phyloP scores from a whole-genome alignment of 1,140 invertebrate species.

The Meloidogyne floridensis region DNA sequence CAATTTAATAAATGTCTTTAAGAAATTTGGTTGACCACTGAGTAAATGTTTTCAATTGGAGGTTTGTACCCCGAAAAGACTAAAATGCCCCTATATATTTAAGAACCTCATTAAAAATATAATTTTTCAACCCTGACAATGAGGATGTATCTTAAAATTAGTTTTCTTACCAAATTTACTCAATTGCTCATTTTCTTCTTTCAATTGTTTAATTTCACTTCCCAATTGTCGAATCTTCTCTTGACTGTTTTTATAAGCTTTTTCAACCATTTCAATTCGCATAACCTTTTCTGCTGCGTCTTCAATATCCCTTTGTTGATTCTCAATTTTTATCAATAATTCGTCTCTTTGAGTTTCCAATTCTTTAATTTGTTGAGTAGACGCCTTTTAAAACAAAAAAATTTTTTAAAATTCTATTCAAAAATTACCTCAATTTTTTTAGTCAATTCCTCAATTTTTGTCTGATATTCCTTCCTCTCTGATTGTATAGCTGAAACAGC shows the following conservation, averaged over 20 bases:
- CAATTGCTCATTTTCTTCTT: slow-evolving; percentile 27
- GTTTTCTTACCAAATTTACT: background rate
- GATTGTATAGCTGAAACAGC: background rate
- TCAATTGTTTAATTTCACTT: background rate
- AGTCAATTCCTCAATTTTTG: slow-evolving; percentile 2
- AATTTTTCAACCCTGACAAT: no score
- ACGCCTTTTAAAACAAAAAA: background rate
- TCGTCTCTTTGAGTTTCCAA: slow-evolving; percentile 14
- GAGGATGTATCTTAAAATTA: no score
- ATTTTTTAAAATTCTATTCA: background rate
- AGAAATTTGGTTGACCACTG: no score
- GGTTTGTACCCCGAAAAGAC: no score
- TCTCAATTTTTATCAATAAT: background rate
- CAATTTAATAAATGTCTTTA: no score
- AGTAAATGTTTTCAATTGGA: no score
- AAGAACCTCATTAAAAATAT: no score
- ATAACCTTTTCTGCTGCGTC: slow-evolving; percentile 24
- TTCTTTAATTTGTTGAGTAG: background rate
- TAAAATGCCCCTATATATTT: no score
- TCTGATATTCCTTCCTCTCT: background rate
- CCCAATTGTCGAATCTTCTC: slow-evolving; percentile 7
- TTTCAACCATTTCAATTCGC: slow-evolving; percentile 25
- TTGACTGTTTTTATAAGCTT: background rate
- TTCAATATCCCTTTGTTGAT: slow-evolving; percentile 18
- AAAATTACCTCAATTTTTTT: background rate